phyloP scores from a whole-genome alignment of 1,140 invertebrate species.

The Caerostris darwini region DNA sequence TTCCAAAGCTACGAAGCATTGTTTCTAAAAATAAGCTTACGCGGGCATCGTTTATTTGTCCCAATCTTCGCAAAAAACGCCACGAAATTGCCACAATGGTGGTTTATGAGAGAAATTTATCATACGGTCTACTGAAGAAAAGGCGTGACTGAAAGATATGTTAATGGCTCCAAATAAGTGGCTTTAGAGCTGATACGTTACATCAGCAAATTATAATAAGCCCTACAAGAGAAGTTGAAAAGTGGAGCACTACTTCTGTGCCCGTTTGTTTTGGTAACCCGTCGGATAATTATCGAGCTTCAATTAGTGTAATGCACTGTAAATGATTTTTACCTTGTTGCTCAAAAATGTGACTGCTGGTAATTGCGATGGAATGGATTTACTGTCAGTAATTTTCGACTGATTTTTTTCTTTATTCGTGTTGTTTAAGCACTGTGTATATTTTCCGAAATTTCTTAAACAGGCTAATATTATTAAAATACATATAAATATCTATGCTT shows the following conservation, averaged over 20 bases:
- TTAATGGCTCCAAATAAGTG: conserved; percentile 61
- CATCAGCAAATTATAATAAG: conserved; percentile 55
- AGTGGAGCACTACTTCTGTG: background rate
- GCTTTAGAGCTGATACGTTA: conserved; percentile 48
- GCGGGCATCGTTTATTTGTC: background rate
- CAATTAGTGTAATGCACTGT: conserved; percentile 74
- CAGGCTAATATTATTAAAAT: too few relatives aligned
- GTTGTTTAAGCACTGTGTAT: background rate
- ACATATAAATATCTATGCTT: too few relatives aligned
- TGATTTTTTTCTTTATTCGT: background rate
- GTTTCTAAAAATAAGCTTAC: background rate
- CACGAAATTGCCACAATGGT: background rate
- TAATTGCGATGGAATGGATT: conserved; percentile 58
- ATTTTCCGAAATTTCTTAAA: background rate
- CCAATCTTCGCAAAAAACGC: background rate
- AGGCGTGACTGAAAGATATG: conserved; percentile 18
- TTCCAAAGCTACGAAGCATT: background rate
- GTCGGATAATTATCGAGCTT: conserved; percentile 64
- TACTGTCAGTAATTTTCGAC: background rate
- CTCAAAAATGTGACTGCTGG: conserved; percentile 62
- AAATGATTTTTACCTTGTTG: conserved; percentile 65
- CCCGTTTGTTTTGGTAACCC: conserved; percentile 72
- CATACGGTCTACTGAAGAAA: background rate
- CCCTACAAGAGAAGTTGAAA: background rate
- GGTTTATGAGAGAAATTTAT: background rate